Evolutionary conservation across 1,140 invertebrate species (phyloP).

Genomic region (Leptinotarsa undecemlineata): DNA sequence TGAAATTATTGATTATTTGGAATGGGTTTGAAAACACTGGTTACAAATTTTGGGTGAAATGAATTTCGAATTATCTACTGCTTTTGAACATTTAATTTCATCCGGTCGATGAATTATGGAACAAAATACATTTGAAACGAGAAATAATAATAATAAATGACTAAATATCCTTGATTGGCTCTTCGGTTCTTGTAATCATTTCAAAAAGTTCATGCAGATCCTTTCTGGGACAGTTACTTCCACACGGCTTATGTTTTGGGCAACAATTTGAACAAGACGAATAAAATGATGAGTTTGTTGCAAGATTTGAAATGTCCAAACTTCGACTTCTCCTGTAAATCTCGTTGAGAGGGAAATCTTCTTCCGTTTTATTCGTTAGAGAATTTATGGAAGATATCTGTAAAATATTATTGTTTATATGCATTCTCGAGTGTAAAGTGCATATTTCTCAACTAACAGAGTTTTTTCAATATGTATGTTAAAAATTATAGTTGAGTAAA

Average conservation of each 20-base stretch:
- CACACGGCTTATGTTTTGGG: conserved; percentile 18
- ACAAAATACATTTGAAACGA: too few species aligned
- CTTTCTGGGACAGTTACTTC: neutral
- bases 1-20: too few species aligned
- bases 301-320: conserved; percentile 12
- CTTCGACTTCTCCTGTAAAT: conserved; percentile 9
- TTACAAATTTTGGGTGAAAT: too few species aligned
- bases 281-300: conserved; percentile 25
- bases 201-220: neutral
- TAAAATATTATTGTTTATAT: neutral
- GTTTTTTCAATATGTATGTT: too few species aligned
- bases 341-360: conserved; percentile 9
- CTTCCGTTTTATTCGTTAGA: conserved; percentile 15
- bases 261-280: conserved; percentile 9
- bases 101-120: too few species aligned
- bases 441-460: too few species aligned
- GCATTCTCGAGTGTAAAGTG: too few species aligned
- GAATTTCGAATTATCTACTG: too few species aligned
- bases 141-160: too few species aligned
- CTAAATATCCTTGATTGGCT: neutral
- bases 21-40: too few species aligned
- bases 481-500: too few species aligned
- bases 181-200: conserved; percentile 9
- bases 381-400: conserved; percentile 32
- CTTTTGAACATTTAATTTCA: too few species aligned